Base-by-base conservation (phyloP, 2,797 vertebrate species). In the Sandelia bainsii region DNA sequence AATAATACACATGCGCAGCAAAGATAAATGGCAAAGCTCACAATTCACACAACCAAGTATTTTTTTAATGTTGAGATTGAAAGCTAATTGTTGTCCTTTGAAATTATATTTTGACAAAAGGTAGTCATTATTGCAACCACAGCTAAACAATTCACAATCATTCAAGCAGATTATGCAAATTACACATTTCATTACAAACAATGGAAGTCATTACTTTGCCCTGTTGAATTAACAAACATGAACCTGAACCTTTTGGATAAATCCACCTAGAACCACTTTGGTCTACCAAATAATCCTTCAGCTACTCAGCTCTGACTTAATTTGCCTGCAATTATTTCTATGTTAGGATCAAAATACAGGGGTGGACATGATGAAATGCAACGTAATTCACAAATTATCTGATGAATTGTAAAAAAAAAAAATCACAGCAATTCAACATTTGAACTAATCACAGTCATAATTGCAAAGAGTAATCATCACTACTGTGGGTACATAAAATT, bases 371-470 rank as follows among this genome's bases (percentile, higher is more conserved):
- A 70, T 51, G 20, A 42, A 51, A 13, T 11, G 12, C 73, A 74
- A 66, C 2, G 17, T 50, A 44, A 64, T 54, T 23, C 27, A 4
- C 56, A 56, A 45, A 62, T 10, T 37, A 46, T 61, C n/a, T 12
- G 49, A 23, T 48, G 8, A 50, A 48, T 42, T 23, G 25, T 66
- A 44, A 37, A 23, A 16, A 65, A 59, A 61, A 54, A 14, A 69
- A 72, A 64, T 39, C 39, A 77, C 22, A 25, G 57, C 45, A 53
- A 48, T 45, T 12, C 37, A 65, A 19, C 46, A 72, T 82, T 71
- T 80, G 29, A 74, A 76, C 83, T 81, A 78, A 74, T 72, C 22
- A 58, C 37, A 76, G 39, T 25, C 62, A 48, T 48, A 60, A 69
- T 20, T 27, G 60, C 56, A 78, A 61, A 77, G n/a, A 60, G n/a